phyloP scores from a whole-genome alignment of 2,888 invertebrate genomes.

The Eupsilia transversa region DNA sequence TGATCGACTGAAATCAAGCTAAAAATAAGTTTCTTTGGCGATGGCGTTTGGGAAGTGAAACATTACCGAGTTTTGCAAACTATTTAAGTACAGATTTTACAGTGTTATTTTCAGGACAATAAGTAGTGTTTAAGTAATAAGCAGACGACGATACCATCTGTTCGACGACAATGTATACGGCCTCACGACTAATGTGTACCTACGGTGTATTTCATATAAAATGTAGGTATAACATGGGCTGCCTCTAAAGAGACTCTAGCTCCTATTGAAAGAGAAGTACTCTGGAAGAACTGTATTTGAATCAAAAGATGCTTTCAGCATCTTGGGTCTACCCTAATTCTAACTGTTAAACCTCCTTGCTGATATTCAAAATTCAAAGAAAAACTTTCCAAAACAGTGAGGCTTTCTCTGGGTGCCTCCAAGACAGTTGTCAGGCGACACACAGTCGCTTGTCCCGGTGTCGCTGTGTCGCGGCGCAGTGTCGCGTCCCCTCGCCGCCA shows the following conservation, averaged over 20 bases:
- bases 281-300: background rate
- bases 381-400: background rate
- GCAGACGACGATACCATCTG: background rate
- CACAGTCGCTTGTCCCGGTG: conserved; percentile 29
- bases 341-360: background rate
- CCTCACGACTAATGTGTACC: background rate
- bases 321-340: background rate
- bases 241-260: background rate
- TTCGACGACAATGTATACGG: background rate
- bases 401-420: background rate
- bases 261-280: background rate
- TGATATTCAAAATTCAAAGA: background rate
- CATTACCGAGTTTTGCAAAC: conserved; percentile 30
- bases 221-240: background rate
- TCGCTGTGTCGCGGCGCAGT: conserved; percentile 45
- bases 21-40: background rate
- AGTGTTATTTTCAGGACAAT: background rate
- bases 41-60: background rate
- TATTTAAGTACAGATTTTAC: background rate
- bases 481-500: conserved; percentile 54
- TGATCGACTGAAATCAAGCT: conserved; percentile 25
- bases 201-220: background rate
- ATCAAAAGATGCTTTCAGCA: background rate
- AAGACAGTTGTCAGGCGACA: conserved; percentile 33
- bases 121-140: background rate